phyloP scores from a whole-genome alignment of 2,888 invertebrate species.

The Andrena marginata region DNA sequence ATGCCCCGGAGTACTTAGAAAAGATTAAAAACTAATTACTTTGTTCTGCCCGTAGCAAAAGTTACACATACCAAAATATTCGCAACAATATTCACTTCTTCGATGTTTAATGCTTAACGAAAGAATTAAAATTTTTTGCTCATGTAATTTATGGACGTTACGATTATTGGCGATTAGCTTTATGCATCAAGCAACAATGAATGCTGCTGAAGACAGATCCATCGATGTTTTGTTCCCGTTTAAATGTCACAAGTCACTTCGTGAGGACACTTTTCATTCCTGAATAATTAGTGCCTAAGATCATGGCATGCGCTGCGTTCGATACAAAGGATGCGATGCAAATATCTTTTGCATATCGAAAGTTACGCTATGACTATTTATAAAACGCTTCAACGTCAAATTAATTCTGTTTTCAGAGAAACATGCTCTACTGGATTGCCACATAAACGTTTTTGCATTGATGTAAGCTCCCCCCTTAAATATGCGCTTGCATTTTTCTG shows the following conservation, averaged over 20 bases:
- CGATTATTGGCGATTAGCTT: not conserved
- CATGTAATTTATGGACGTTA: not conserved
- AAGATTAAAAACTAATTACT: no score
- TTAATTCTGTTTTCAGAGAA: not conserved
- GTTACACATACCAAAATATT: no score
- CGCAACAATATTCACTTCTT: not conserved
- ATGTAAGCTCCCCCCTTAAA: no score
- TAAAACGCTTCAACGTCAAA: not conserved
- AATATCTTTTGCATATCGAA: not conserved
- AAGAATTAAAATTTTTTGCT: not conserved
- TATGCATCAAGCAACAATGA: not conserved
- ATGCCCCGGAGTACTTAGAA: no score
- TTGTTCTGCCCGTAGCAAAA: no score
- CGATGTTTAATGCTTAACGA: no score
- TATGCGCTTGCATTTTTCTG: no score
- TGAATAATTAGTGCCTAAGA: slow-evolving; percentile 34
- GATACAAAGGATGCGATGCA: not conserved
- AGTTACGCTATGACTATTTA: not conserved
- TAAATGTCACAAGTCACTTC: slow-evolving; percentile 41
- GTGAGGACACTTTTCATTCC: slow-evolving; percentile 40
- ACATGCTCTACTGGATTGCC: not conserved
- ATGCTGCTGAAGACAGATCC: slow-evolving; percentile 20
- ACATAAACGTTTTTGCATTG: not conserved
- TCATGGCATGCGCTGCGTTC: not conserved
- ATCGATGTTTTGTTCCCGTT: slow-evolving; percentile 3